Evolutionary conservation across 2,797 vertebrate species (phyloP), one percentile per base, ranked within the genome.

Genomic region (Parambassis ranga): DNA sequence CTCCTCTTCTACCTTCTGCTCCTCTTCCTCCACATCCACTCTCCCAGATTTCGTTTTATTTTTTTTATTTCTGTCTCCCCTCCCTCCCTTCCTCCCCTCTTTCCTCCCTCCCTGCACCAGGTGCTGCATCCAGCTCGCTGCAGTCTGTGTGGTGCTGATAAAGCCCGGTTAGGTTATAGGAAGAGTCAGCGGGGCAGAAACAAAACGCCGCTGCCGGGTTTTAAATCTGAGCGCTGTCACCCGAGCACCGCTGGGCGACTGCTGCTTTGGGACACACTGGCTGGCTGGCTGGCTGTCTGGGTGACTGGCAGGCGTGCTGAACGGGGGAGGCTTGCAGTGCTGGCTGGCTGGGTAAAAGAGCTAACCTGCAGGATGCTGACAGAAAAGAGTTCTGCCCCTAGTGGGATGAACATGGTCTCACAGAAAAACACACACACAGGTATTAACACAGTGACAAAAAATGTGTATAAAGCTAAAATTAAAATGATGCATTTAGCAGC

Each of bases 101-200:
- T 18, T 13, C 3, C 23, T 22, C 13, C 42, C 35, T 33, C 26
- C 37, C 13, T 30, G 49, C 53, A 16, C 58, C 49, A 65, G 65
- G 56, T 75, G 60, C 27, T 49, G 61, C 43, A 76, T 76, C 64
- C 75, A 76, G 74, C 57, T 24, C n/a, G 6, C 63, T 33, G 58
- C 69, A 68, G 81, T 70, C 81, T 84, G 84, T 20, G 67, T 10
- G 10, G 13, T 43, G 37, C 71, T 77, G 77, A 88, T 83, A 87
- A 84, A 86, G 60, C 73, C 59, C 39, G 32, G 53, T 72, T 44
- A 49, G 75, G 70, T 75, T 62, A 71, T 72, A 61, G 71, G 58
- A 55, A 62, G 74, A 86, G 78, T 82, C 69, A 82, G 59, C 27
- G 15, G 77, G 81, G 77, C 70, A 81, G 81, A 83, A 82, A 83